Conservation (phyloP, 2,113 vertebrate species). For the Peromyscus maniculatus region DNA sequence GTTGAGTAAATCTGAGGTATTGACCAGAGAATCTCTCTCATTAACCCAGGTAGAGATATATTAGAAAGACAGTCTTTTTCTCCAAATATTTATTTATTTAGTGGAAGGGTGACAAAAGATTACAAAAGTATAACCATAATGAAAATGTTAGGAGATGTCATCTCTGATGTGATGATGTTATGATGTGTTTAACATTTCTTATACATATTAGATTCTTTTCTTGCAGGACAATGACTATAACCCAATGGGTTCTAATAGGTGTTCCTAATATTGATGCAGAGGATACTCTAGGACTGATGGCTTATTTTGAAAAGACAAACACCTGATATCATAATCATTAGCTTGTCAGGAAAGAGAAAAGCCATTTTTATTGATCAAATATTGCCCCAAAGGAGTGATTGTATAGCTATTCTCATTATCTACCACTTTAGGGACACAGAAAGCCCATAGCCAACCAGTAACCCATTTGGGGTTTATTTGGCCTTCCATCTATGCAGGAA, state of each 20-base stretch:
- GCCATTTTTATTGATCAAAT: background rate
- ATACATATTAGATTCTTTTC: background rate
- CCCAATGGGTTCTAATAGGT: background rate
- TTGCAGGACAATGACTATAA: background rate
- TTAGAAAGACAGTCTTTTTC: background rate
- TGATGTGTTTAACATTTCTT: background rate
- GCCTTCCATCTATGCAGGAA: background rate
- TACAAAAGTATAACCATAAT: background rate
- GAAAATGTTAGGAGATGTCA: background rate
- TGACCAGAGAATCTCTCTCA: background rate
- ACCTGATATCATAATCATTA: background rate
- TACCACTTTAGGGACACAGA: background rate
- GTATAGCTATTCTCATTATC: background rate
- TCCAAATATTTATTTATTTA: background rate
- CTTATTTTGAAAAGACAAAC: slow-evolving; percentile 36
- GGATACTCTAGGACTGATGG: background rate
- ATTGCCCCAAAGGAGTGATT: background rate
- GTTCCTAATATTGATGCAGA: background rate
- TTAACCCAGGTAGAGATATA: background rate
- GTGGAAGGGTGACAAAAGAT: background rate
- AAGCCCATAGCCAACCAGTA: background rate
- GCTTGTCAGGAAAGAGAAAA: slow-evolving; percentile 11
- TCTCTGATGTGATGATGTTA: background rate
- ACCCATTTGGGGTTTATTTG: background rate
- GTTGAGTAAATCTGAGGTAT: background rate